Evolutionary conservation across 2,797 vertebrate species (phyloP).

Genomic region (Nothura maculosa): DNA sequence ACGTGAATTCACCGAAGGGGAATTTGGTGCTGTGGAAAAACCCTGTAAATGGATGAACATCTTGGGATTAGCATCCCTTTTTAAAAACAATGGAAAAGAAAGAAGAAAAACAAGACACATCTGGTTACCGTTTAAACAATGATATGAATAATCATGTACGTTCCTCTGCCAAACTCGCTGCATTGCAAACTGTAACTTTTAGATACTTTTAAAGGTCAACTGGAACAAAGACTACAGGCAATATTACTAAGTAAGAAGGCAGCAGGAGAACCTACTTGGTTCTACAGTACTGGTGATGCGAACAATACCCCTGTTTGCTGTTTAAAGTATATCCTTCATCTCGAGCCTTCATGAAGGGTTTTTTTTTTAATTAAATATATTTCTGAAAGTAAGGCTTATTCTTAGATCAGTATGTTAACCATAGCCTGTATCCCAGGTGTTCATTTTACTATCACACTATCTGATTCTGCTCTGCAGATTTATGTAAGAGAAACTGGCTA

Average conservation of each 20-base stretch:
- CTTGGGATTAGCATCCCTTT: conserved; percentile 37
- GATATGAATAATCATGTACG: conserved; percentile 31
- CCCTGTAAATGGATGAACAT: conserved; percentile 80
- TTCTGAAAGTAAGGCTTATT: conserved; percentile 1
- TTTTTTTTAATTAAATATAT: neutral
- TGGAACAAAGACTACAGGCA: conserved; percentile 38
- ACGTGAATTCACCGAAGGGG: conserved; percentile 80
- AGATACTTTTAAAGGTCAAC: conserved; percentile 61
- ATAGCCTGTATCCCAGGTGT: neutral
- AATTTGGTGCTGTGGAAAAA: conserved; percentile 80
- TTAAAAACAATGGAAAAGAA: conserved; percentile 20
- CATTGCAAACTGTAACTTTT: conserved; percentile 58
- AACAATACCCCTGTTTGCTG: neutral
- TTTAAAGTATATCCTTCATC: neutral
- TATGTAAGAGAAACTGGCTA: neutral
- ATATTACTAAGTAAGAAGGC: conserved; percentile 2
- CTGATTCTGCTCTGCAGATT: neutral
- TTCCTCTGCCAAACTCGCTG: conserved; percentile 44
- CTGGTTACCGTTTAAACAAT: conserved; percentile 56
- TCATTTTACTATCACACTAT: neutral
- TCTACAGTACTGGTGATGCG: neutral
- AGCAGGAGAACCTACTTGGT: neutral
- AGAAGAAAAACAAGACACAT: conserved; percentile 59
- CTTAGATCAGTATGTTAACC: neutral
- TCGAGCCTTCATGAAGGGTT: neutral